Conservation (phyloP, 2,113 vertebrate species). For the Brienomyrus brachyistius region DNA sequence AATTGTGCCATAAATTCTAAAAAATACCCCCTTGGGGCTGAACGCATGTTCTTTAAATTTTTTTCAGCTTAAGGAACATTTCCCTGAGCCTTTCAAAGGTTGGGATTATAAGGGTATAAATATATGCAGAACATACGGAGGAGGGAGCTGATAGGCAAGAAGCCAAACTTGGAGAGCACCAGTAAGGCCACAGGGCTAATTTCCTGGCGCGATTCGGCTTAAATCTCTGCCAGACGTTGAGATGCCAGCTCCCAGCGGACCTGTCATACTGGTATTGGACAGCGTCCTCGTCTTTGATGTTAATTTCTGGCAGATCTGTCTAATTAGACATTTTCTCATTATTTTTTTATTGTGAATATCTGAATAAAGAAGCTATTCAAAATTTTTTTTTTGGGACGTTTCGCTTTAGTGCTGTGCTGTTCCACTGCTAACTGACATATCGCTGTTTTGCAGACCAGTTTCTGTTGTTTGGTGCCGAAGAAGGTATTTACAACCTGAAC, state of each 20-base stretch:
- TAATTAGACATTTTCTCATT: not conserved
- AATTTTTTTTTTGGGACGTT: not conserved
- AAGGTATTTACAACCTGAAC: conserved; percentile 96
- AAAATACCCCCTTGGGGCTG: not conserved
- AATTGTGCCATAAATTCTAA: not conserved
- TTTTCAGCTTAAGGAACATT: not conserved
- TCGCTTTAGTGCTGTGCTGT: not conserved
- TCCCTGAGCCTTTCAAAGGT: not conserved
- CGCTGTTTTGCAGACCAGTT: conserved; percentile 80
- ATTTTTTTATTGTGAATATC: conserved; percentile 17
- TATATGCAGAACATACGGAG: not conserved
- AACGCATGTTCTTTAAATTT: not conserved
- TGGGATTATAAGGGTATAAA: not conserved
- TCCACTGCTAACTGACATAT: not conserved
- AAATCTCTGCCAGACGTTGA: not conserved
- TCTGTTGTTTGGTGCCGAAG: conserved; percentile 96
- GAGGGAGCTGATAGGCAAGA: not conserved
- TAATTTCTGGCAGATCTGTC: not conserved
- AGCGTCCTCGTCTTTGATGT: not conserved
- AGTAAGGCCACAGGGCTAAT: not conserved
- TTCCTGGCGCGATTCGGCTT: not conserved
- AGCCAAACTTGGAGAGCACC: not conserved
- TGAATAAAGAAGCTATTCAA: not conserved
- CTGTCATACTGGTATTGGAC: not conserved
- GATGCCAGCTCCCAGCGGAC: not conserved